These are phyloP conservation scores for Takifugu bimaculatus DNA, from an alignment of 2,113 vertebrate genomes.

Conservation along the genomic window DNA sequence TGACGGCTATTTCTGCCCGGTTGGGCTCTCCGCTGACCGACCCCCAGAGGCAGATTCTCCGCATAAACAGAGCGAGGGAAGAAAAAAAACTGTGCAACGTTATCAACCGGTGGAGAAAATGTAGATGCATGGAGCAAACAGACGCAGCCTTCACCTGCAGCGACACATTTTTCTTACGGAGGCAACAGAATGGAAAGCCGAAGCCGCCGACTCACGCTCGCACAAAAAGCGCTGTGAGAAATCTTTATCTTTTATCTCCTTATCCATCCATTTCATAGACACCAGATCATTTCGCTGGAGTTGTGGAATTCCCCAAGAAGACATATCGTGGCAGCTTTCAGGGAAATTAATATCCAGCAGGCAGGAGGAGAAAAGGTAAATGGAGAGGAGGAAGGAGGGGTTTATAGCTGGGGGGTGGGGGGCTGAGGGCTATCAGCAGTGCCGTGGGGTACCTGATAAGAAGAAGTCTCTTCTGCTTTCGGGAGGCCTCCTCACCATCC, in stretches of 20 bases:
- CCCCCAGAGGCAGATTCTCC: slow-evolving; percentile 33
- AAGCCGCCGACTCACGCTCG: slow-evolving; percentile 33
- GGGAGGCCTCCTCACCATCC: neutral
- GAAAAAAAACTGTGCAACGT: slow-evolving; percentile 28
- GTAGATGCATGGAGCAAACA: slow-evolving; percentile 46
- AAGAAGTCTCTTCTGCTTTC: slow-evolving; percentile 31
- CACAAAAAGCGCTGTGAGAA: slow-evolving; percentile 38
- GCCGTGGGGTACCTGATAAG: slow-evolving; percentile 46
- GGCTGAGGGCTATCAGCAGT: slow-evolving; percentile 53
- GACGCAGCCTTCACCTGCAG: slow-evolving; percentile 49
- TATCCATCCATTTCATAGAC: slow-evolving; percentile 55
- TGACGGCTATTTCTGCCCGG: slow-evolving; percentile 40
- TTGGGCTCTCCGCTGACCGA: slow-evolving; percentile 35
- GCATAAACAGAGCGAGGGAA: slow-evolving; percentile 45
- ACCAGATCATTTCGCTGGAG: slow-evolving; percentile 65
- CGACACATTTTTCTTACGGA: slow-evolving; percentile 51
- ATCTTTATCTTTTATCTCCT: slow-evolving; percentile 53
- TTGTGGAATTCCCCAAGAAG: slow-evolving; percentile 69
- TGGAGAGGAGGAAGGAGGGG: slow-evolving; percentile 34
- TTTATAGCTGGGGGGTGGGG: slow-evolving; percentile 22
- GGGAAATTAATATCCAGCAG: slow-evolving; percentile 69
- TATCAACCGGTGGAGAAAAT: slow-evolving; percentile 26
- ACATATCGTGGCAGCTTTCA: slow-evolving; percentile 67
- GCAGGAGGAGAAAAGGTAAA: slow-evolving; percentile 54
- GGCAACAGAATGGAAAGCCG: slow-evolving; percentile 30